These are phyloP conservation scores for Forpus xanthops DNA, from an alignment of 2,797 vertebrate genomes.

Conservation along the genomic window DNA sequence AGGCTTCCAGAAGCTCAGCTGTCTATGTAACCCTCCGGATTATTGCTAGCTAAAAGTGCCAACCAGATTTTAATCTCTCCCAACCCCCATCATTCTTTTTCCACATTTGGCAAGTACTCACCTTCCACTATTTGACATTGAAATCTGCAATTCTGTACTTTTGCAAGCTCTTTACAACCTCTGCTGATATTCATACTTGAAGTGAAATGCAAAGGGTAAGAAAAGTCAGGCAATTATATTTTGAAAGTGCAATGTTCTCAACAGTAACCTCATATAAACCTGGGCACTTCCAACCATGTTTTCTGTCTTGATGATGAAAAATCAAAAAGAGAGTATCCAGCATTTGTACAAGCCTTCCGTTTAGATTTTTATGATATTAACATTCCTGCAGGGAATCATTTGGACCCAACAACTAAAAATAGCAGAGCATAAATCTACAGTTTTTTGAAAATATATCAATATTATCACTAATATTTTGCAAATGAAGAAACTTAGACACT, in stretches of 20 bases:
- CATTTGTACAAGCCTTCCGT: not conserved
- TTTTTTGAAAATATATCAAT: not conserved
- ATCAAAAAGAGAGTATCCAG: not conserved
- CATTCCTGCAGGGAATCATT: not conserved
- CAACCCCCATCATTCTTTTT: not conserved
- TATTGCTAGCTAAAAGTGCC: not conserved
- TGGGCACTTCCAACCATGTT: not conserved
- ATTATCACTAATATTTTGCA: not conserved
- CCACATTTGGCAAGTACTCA: not conserved
- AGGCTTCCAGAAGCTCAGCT: not conserved
- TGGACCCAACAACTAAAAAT: not conserved
- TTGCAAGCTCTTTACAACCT: not conserved
- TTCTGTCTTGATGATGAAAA: not conserved
- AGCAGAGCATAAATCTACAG: not conserved
- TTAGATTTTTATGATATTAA: not conserved
- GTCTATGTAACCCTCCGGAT: not conserved
- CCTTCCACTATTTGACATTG: not conserved
- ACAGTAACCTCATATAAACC: not conserved
- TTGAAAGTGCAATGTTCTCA: not conserved
- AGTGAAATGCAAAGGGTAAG: not conserved
- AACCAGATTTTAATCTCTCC: not conserved
- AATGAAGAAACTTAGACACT: not conserved
- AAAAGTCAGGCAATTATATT: not conserved
- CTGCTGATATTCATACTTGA: not conserved
- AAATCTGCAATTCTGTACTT: not conserved